phyloP scores from a whole-genome alignment of 2,797 vertebrate species.

The Trichosurus vulpecula region DNA sequence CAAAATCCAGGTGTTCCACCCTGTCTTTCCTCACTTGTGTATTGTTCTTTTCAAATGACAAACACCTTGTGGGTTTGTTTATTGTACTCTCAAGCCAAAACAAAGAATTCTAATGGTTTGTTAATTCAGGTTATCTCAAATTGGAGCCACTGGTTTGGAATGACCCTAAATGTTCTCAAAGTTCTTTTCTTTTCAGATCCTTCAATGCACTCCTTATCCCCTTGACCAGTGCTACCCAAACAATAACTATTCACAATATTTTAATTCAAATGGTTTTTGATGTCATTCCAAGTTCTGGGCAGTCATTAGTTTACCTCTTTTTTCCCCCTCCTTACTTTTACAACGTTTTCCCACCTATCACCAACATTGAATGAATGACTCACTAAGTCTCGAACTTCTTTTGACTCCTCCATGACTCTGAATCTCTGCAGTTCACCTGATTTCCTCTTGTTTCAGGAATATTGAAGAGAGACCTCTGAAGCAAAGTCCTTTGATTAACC shows the following conservation, averaged over 20 bases:
- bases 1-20: neutral
- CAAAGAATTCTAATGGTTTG: neutral
- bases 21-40: neutral
- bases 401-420: neutral
- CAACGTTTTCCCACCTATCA: neutral
- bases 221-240: neutral
- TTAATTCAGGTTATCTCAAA: constrained; percentile 14
- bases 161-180: constrained; percentile 3
- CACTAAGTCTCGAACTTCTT: neutral
- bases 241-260: neutral
- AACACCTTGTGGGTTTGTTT: neutral
- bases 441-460: neutral
- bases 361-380: neutral
- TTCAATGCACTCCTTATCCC: neutral
- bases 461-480: neutral
- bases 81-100: neutral
- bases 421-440: neutral
- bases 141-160: neutral
- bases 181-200: neutral
- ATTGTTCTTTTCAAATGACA: neutral
- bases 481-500: neutral
- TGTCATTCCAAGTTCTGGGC: neutral
- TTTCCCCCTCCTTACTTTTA: neutral
- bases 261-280: neutral
- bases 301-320: neutral